Base-by-base conservation (phyloP, 2,797 vertebrate species). In the Esox masquinongy region DNA sequence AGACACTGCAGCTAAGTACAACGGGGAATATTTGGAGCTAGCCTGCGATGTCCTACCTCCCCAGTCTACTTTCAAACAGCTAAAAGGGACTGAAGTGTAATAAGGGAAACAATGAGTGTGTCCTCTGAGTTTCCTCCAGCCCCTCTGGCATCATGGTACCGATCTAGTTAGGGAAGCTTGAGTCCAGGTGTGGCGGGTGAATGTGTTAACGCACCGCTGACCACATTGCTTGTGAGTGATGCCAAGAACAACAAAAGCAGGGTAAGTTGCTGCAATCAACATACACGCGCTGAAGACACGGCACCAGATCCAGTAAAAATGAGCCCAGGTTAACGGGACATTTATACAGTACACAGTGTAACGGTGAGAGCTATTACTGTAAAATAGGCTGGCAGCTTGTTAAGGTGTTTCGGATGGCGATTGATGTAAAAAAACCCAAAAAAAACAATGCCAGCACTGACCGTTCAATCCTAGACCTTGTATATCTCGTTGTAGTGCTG, bases 161-260 rank as follows among this genome's bases (percentile, higher is more conserved):
- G 79, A 85, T 86, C 84, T 82, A 78, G 75, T 86, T 82, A 77
- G 84, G 83, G 77, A 77, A 82, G 68, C 72, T n/a, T n/a, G 78
- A 72, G 80, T 79, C 84, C 82, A 86, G 85, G 88, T 85, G 86
- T 82, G 77, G 74, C 78, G 76, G 86, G 85, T 79, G 68, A 73
- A n/a, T 82, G 74, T 49, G 24, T 83, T 92, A 87, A 86, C 90
- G 87, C 83, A 82, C 86, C 75, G 74, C 81, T 31, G 82, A 82
- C 86, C 84, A 81, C 78, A 85, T 82, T 77, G 82, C 77, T 77
- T 24, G 1, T 87, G 86, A 92, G 86, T 80, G 83, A 90, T 88
- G 86, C 85, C 80, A 51, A 49, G 83, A 79, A 86, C 85, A 85
- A 89, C 84, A 74, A 53, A 88, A 89, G 80, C 79, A 82, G 88